Evolutionary conservation across 2,113 vertebrate species (phyloP), one percentile per base, ranked within the genome.

Genomic region (Zootoca vivipara): DNA sequence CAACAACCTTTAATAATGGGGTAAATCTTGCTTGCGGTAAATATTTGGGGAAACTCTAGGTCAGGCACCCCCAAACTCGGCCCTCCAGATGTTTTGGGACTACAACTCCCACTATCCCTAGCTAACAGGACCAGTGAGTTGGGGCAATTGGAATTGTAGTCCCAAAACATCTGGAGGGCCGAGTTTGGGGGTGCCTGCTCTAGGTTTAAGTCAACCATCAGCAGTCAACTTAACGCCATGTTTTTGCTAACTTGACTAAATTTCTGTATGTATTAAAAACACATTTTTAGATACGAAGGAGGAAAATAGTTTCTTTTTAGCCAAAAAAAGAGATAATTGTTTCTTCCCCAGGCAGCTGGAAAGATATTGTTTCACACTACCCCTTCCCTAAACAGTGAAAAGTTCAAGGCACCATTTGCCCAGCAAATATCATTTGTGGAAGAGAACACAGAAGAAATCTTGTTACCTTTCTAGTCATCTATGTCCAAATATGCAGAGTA

Each of bases 221-320:
- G 69, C 40, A 80, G 83, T 56, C 24, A 87, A 89, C 64, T 62
- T 46, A 90, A 85, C 42, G 74, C 46, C 85, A 26, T 65, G 35
- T 73, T 73, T 85, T 77, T 77, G 35, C 58, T 85, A 82, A 64
- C 22, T 93, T 88, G 85, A 82, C 85, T 92, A 85, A 94, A 93
- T 91, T 81, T 87, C 85, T 40, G 87, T 69, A 82, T 87, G 73
- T 87, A 82, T 62, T 84, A 90, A 87, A 77, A 90, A 85, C 46
- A 62, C 74, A 79, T 77, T 42, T 30, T 74, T 87, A 87, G 78
- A 78, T 88, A 90, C 83, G 90, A 85, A 81, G 38, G 58, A 86
- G 40, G 46, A 79, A 38, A 62, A 86, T 46, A 89, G 93, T 93
- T 91, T 69, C 64, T 64, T 33, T 90, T 88, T 56, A 85, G 82